Conservation (phyloP, 2,113 vertebrate species). For the Anguilla rostrata region DNA sequence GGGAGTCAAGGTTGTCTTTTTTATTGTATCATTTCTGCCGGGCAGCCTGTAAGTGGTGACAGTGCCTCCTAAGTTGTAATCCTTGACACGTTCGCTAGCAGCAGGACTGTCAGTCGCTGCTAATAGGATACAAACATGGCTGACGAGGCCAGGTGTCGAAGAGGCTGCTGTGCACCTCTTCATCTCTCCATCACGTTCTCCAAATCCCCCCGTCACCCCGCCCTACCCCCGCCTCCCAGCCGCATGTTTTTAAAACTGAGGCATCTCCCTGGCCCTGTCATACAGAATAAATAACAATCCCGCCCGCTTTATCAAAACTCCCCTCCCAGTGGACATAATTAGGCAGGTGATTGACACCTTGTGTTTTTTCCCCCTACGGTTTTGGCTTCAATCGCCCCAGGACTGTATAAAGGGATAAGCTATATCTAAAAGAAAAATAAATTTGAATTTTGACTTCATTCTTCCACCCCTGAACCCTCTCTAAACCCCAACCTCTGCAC, state of each 20-base stretch:
- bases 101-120: slow-evolving; percentile 21
- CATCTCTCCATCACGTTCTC: slow-evolving; percentile 4
- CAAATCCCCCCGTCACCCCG: background rate
- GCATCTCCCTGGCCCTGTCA: slow-evolving; percentile 26
- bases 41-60: slow-evolving; percentile 6
- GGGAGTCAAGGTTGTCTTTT: slow-evolving; percentile 13
- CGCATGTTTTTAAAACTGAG: slow-evolving; percentile 5
- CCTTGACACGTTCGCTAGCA: slow-evolving; percentile 5
- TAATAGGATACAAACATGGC: slow-evolving; percentile 31
- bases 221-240: background rate
- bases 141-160: slow-evolving; percentile 21
- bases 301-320: slow-evolving; percentile 34
- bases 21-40: background rate
- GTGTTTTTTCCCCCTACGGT: slow-evolving; percentile 21
- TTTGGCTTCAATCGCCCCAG: slow-evolving; percentile 48
- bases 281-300: slow-evolving; percentile 16
- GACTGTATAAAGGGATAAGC: slow-evolving; percentile 40
- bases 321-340: slow-evolving; percentile 33
- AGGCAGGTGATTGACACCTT: slow-evolving; percentile 37
- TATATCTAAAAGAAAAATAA: slow-evolving; percentile 38
- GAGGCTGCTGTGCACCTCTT: slow-evolving; percentile 5
- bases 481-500: slow-evolving; percentile 36
- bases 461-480: slow-evolving; percentile 44
- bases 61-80: background rate
- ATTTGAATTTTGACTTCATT: slow-evolving; percentile 50